Percentiles rank a stretch among this genome's conserved stretches.
These are phyloP conservation scores for Podabrus alpinus DNA, from an alignment of 2,888 invertebrate species.

Conservation along the genomic window DNA sequence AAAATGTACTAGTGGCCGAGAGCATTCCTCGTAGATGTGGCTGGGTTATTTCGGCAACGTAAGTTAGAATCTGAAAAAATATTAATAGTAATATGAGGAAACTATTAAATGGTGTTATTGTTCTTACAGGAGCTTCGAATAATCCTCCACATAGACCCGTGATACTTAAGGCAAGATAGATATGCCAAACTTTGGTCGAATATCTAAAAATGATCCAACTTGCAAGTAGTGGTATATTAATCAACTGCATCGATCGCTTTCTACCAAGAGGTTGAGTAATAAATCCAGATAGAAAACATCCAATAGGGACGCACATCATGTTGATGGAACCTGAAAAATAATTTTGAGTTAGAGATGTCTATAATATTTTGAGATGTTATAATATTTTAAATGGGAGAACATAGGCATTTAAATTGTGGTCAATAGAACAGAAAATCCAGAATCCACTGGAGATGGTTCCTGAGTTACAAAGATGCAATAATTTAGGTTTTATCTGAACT, in stretches of 20 bases:
- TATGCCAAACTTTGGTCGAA: slow-evolving; percentile 63
- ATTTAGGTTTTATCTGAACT: too few relatives aligned
- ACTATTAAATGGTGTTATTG: not conserved
- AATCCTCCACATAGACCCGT: slow-evolving; percentile 79
- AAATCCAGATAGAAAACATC: slow-evolving; percentile 74
- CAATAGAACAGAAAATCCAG: too few relatives aligned
- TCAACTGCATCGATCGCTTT: slow-evolving; percentile 74
- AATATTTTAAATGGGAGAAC: too few relatives aligned
- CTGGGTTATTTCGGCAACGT: slow-evolving; percentile 82
- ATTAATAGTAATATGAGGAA: not conserved
- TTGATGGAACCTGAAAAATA: slow-evolving; percentile 75
- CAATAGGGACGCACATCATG: slow-evolving; percentile 77
- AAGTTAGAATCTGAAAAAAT: slow-evolving; percentile 69
- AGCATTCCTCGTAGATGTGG: slow-evolving; percentile 77
- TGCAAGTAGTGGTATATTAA: slow-evolving; percentile 73
- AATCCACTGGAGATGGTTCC: too few relatives aligned
- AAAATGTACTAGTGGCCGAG: slow-evolving; percentile 74
- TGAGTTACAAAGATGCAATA: too few relatives aligned
- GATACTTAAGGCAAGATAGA: slow-evolving; percentile 72
- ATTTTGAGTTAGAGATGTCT: too few relatives aligned
- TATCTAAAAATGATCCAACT: slow-evolving; percentile 78
- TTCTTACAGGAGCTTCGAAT: slow-evolving; percentile 77
- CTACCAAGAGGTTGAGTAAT: slow-evolving; percentile 74
- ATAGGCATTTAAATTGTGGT: too few relatives aligned
- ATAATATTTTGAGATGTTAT: too few relatives aligned